Evolutionary conservation across 2,113 vertebrate genomes (phyloP).

Genomic region (Sigmodon hispidus): DNA sequence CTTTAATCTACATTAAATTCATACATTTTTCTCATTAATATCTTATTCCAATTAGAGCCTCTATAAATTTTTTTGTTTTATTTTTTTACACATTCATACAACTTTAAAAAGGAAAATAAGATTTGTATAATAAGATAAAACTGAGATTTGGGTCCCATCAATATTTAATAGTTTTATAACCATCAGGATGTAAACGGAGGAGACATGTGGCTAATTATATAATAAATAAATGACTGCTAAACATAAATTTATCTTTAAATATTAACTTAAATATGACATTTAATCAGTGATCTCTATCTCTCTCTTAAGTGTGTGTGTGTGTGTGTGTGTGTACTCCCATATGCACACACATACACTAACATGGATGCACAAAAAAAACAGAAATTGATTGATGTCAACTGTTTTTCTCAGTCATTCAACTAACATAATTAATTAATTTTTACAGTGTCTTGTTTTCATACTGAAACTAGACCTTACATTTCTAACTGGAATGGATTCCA

Average conservation of each 20-base stretch:
- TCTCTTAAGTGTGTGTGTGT: not conserved
- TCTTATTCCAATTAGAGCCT: not conserved
- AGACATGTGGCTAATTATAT: not conserved
- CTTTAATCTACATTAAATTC: not conserved
- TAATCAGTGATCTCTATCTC: not conserved
- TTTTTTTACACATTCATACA: not conserved
- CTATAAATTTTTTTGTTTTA: not conserved
- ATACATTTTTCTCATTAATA: slow-evolving; percentile 46
- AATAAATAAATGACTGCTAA: not conserved
- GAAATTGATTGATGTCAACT: not conserved
- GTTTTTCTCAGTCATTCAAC: not conserved
- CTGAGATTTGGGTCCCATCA: not conserved
- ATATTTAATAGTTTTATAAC: not conserved
- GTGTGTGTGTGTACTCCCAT: no score
- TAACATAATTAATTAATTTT: not conserved
- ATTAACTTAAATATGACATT: not conserved
- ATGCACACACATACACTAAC: not conserved
- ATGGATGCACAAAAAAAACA: not conserved
- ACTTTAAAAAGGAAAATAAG: not conserved
- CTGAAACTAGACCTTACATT: not conserved
- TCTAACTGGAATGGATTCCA: not conserved
- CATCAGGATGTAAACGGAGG: not conserved
- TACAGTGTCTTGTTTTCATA: not conserved
- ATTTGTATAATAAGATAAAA: not conserved
- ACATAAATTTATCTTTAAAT: not conserved